Evolutionary conservation across 2,797 vertebrate genomes (phyloP).

Genomic region (Myioborus miniatus): DNA sequence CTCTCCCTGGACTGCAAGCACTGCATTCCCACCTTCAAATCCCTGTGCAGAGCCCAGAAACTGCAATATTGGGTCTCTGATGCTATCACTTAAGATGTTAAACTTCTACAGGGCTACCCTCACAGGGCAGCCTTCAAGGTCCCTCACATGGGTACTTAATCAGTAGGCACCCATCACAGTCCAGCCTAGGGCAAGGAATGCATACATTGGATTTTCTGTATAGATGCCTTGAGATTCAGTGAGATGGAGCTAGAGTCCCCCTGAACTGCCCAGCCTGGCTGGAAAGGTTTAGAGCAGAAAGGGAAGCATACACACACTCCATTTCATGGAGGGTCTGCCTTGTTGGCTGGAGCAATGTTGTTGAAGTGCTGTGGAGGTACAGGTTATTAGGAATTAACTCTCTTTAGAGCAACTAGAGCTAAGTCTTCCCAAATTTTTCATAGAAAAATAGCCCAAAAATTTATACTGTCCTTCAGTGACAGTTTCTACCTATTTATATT

Average conservation of each 20-base stretch:
- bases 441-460: neutral
- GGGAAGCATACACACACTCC: neutral
- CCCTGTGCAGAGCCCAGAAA: neutral
- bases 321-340: neutral
- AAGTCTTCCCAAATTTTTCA: neutral
- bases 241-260: rapidly evolving
- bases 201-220: neutral
- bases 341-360: neutral
- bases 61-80: neutral
- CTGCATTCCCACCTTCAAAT: neutral
- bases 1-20: neutral
- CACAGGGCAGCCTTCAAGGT: neutral
- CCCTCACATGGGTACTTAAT: neutral
- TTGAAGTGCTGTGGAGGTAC: neutral
- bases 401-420: neutral
- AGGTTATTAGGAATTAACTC: neutral
- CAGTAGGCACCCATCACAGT: neutral
- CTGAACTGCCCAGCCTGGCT: neutral
- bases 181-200: neutral
- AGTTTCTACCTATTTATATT: neutral
- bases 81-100: neutral
- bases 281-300: neutral
- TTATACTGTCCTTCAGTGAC: neutral
- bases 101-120: neutral
- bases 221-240: neutral